Evolutionary conservation across 2,888 invertebrate genomes (phyloP), one percentile per base, ranked within the genome.

Genomic region (Pocota personata): DNA sequence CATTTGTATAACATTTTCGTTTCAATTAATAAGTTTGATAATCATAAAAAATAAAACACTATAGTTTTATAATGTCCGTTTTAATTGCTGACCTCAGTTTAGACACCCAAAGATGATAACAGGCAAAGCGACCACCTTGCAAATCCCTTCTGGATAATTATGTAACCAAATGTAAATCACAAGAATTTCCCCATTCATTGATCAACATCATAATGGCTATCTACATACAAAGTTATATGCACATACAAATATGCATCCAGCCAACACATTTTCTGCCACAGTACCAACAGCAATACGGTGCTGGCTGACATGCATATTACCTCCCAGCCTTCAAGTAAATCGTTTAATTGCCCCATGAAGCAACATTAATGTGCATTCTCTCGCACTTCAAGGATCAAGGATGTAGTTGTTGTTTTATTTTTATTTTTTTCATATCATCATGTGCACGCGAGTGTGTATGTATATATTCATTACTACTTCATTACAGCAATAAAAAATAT

Each of bases 291-390:
- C 57, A 71, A 71, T 58, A 71, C 27, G 27, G 27, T 48, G 37
- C 6, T 35, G 6, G 12, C 24, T 66, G 55, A 40, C 21, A 46
- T 57, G 48, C 64, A 57, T 62, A 52, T 60, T 72, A 72, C 50
- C 40, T 24, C 43, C n/a, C 10, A 30, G 30, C 30, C 43, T 37
- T 57, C 50, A 46, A 67, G 67, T 58, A 76, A 67, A 58, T 76
- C 57, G 48, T 58, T 77, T 77, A 77, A 77, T 67, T 67, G 67
- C 58, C 40, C 48, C 66, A 77, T 50, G 14, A 67, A 67, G 67
- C 58, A 58, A 37, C 58, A 58, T 66, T 40, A 76, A 76, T 75
- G 75, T 75, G 46, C 55, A 43, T 75, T 66, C 75, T 75, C 75
- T 46, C 57, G 55, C 66, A 75, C 64, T 46, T 64, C 64, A 75